These are phyloP conservation scores for Limnothrissa miodon DNA, from an alignment of 2,113 vertebrate genomes.

Conservation along the genomic window DNA sequence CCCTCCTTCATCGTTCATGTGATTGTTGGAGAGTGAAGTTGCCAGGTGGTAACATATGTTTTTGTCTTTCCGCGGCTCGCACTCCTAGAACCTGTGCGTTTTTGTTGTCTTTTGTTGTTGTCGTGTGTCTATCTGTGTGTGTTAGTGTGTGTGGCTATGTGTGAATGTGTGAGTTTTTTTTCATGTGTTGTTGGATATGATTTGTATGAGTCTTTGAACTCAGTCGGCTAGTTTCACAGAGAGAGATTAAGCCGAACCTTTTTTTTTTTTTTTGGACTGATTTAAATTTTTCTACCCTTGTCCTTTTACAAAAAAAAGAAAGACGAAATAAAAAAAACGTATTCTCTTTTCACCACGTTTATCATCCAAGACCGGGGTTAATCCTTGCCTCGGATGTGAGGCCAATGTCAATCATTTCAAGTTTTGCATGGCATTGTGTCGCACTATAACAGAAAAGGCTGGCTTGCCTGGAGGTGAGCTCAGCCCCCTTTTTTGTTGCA, in stretches of 20 bases:
- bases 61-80: slow-evolving; percentile 21
- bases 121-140: background rate
- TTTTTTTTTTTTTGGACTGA: background rate
- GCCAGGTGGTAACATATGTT: slow-evolving; percentile 47
- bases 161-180: background rate
- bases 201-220: slow-evolving; percentile 21
- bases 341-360: background rate
- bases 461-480: background rate
- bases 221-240: background rate
- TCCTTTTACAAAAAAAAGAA: background rate
- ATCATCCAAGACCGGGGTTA: slow-evolving; percentile 10
- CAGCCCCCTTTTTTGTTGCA: background rate
- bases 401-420: background rate
- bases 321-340: background rate
- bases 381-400: background rate
- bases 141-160: background rate
- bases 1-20: slow-evolving; percentile 55
- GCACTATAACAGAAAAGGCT: background rate
- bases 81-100: background rate
- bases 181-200: background rate
- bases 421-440: background rate
- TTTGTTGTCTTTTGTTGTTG: background rate
- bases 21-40: slow-evolving; percentile 41
- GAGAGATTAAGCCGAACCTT: background rate
- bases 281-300: slow-evolving; percentile 4